These are phyloP conservation scores for Forbesichthys agassizii DNA, from an alignment of 2,113 vertebrate species.

Conservation along the genomic window DNA sequence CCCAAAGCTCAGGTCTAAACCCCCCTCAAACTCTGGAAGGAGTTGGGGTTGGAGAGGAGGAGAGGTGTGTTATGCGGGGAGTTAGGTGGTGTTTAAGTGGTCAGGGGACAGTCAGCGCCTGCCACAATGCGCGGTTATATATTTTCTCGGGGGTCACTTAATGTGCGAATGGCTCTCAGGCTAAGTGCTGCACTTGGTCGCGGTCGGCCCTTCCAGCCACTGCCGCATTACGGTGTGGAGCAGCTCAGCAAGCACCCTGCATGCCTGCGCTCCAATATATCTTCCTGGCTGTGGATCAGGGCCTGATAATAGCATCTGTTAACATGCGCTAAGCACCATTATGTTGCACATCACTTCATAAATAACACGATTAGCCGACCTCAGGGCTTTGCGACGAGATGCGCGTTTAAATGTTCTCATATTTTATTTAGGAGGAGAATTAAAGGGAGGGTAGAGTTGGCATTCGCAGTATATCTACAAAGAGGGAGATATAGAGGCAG, in stretches of 20 bases:
- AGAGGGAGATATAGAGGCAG: constrained; percentile 4
- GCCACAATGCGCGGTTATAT: constrained; percentile 79
- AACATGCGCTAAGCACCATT: constrained; percentile 99
- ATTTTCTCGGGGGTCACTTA: constrained; percentile 82
- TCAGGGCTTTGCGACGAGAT: constrained; percentile 90
- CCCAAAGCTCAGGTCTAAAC: constrained; percentile 25
- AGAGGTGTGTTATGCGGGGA: constrained; percentile 63
- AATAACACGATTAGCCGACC: constrained; percentile 99
- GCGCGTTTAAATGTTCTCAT: constrained; percentile 99
- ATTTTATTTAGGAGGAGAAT: constrained; percentile 99
- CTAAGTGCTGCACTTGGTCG: constrained; percentile 88
- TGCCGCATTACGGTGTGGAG: constrained; percentile 84
- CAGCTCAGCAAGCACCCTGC: constrained; percentile 86
- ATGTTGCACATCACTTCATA: constrained; percentile 99
- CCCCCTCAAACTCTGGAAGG: constrained; percentile 14
- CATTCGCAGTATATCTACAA: constrained; percentile 54
- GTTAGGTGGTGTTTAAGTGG: constrained; percentile 65
- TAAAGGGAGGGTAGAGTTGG: constrained; percentile 84
- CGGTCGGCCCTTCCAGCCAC: constrained; percentile 83
- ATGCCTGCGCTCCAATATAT: constrained; percentile 90
- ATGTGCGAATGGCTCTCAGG: constrained; percentile 83
- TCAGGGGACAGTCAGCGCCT: constrained; percentile 66
- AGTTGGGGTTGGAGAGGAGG: constrained; percentile 29
- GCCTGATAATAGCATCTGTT: constrained; percentile 99
- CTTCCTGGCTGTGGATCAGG: constrained; percentile 88